Base-by-base conservation (phyloP, 1,140 invertebrate species). In the Bombus vancouverensis region DNA sequence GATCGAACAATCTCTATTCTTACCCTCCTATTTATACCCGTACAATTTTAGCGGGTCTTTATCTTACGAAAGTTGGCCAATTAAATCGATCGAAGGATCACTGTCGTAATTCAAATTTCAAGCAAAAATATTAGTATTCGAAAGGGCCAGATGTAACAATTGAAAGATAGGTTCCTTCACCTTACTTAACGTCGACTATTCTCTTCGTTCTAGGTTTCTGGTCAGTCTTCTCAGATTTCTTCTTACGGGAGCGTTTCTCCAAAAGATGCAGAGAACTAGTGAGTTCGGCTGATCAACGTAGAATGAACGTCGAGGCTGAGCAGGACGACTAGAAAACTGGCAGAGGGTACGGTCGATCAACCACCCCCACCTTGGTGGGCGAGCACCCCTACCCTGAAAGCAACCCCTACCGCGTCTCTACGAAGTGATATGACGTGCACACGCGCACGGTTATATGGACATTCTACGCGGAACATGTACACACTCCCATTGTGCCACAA, bases 331-430 rank as follows among this genome's bases (percentile, higher is more conserved):
- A 87, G 91, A 92, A 92, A 90, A 89, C 79, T 83, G 71, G 87
- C 81, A 77, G 89, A 62, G 87, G 89, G 85, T 89, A 92, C 91
- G 92, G 92, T 93, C 92, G 92, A 93, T 93, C 92, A 92, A 92
- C 92, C 92, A 92, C 86, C 91, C 92, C 92, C 89, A 92, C 86
- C 86, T 76, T 75, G 53, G 72, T 78, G 83, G 88, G 81, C 88
- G 73, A 72, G 53, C 82, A 66, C 85, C 88, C 87, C 88, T 87
- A 68, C 79, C 76, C 73, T 32, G 34, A n/a, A 28, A 65, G 22
- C 53, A 53, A 70, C 83, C 68, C 66, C 83, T 65, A 47, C 39
- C 37, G 32, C 4, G 25, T 13, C 25, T 28, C 22, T 8, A 39
- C 47, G 57, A 32, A 44, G 9, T 28, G 44, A 59, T 59, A 44